Percentiles rank a stretch among this genome's conserved stretches.
Evolutionary conservation across 2,113 vertebrate species (phyloP).

Genomic region (Sciurus niger): DNA sequence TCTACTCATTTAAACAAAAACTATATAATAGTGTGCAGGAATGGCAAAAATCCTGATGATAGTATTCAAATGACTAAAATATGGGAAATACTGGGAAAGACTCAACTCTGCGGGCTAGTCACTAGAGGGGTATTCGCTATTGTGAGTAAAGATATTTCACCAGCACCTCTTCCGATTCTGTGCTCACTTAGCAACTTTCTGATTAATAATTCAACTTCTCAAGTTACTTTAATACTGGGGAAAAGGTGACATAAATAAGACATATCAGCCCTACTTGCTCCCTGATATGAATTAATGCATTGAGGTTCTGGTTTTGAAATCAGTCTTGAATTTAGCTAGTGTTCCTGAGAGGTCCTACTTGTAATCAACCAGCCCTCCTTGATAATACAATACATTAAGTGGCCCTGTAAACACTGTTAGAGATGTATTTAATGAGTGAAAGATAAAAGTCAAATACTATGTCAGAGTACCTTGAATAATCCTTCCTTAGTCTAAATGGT

Average conservation of each 20-base stretch:
- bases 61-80: background rate
- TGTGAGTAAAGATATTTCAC: background rate
- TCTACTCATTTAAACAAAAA: constrained; percentile 12
- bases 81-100: background rate
- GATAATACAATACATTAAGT: background rate
- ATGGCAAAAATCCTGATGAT: background rate
- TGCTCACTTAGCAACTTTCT: constrained; percentile 21
- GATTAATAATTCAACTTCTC: background rate
- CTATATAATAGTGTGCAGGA: background rate
- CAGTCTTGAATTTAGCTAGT: background rate
- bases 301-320: constrained; percentile 12
- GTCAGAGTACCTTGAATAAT: background rate
- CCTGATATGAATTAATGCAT: background rate
- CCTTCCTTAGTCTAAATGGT: background rate
- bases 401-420: background rate
- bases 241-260: background rate
- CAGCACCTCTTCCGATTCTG: background rate
- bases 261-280: background rate
- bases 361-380: background rate
- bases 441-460: background rate
- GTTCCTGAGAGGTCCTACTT: background rate
- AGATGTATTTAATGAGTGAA: background rate
- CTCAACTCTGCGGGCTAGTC: background rate
- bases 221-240: background rate
- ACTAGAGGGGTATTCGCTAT: background rate